Evolutionary conservation across 2,113 vertebrate species (phyloP), one percentile per base, ranked within the genome.

Genomic region (Marcusenius ussheri): DNA sequence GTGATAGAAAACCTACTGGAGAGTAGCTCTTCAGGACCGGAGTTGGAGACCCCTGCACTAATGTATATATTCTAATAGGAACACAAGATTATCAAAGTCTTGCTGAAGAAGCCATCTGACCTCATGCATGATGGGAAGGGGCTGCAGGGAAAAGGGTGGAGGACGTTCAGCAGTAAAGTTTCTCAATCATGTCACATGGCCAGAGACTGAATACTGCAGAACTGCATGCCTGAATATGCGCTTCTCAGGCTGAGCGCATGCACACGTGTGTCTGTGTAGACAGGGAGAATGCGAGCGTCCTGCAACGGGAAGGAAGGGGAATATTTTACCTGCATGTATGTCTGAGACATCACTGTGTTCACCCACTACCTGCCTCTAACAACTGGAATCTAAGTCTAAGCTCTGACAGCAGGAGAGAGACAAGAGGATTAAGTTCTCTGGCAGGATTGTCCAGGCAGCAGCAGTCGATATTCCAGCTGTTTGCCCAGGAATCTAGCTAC

Each of bases 401-500:
- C 31, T 87, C 89, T 7, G 11, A 42, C 39, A 70, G 53, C 24
- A 80, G 15, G 74, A 27, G 31, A 21, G 45, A 51, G 35, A 47
- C 46, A 88, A 27, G n/a, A 70, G 62, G 31, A 90, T 45, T 21
- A 87, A 90, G 47, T 27, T 47, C 45, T 66, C 89, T 42, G 51
- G 35, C 51, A 85, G 80, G 49, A 51, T 49, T 5, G 42, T 62
- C 46, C 9, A 80, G 66, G 17, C 58, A 7, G 84, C 85, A 45
- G 46, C 24, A 45, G 87, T 42, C 47, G 66, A 70, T 66, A 84
- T 31, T 46, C 42, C 35, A 77, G 85, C 31, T 53, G 62, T 77
- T 47, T 74, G 87, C 90, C 83, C 70, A 62, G 24, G 62, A 90
- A 35, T 88, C 89, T 49, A 58, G 21, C 19, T 31, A 50, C 62